A percentile compares a stretch with the other conserved stretches of the same genome.
phyloP scores from a whole-genome alignment of 1,140 invertebrate genomes.

The Aphaenogaster ashmeadi region DNA sequence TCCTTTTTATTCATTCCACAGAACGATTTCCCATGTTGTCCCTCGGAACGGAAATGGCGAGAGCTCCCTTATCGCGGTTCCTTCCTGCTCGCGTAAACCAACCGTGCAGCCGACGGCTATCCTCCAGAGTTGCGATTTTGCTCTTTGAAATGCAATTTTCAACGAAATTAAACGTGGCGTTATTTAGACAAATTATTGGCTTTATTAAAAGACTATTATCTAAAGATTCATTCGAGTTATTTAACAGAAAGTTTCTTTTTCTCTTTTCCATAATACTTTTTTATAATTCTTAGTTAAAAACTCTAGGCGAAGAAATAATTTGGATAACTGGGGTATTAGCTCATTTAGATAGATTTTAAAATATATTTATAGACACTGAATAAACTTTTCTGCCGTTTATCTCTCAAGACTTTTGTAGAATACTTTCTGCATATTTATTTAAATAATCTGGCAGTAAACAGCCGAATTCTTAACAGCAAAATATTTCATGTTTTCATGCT shows the following conservation, averaged over 20 bases:
- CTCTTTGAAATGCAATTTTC: conserved; percentile 15
- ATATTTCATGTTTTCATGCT: not conserved
- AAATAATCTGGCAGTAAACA: not conserved
- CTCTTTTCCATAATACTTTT: not conserved
- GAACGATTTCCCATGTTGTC: conserved; percentile 73
- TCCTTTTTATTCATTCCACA: conserved; percentile 68
- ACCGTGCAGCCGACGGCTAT: conserved; percentile 42
- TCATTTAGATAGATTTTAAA: not conserved
- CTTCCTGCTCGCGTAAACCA: conserved; percentile 73
- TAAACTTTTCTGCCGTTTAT: not conserved
- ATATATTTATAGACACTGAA: not conserved
- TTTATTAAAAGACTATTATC: conserved; percentile 1
- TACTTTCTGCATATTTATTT: not conserved
- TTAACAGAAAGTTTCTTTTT: not conserved
- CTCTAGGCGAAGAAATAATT: not conserved
- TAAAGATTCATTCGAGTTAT: not conserved
- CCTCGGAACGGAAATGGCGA: conserved; percentile 71
- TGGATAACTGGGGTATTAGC: not conserved
- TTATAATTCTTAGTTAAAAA: not conserved
- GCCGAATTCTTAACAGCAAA: not conserved
- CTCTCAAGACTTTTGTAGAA: not conserved
- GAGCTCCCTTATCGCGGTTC: conserved; percentile 70
- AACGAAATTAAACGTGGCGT: not conserved
- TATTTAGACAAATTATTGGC: not conserved
- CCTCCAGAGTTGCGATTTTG: conserved; percentile 28